Conservation (phyloP, 37 sponge, comb jelly and placozoan species). For the Tethya wilhelma region DNA sequence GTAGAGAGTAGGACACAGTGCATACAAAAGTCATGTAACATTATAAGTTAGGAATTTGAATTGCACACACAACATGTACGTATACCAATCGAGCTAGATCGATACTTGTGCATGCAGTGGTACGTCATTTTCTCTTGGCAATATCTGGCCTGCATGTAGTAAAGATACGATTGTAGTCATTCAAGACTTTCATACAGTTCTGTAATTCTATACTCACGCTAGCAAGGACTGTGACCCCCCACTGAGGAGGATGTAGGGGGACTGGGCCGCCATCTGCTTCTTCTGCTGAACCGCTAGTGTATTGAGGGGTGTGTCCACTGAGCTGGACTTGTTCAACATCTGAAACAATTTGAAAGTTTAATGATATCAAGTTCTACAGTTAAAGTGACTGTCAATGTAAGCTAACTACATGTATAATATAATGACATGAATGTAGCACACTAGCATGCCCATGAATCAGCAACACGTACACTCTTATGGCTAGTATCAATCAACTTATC, state of each 20-base stretch:
- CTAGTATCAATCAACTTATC: no score
- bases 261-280: slow-evolving; percentile 80
- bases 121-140: slow-evolving; percentile 14
- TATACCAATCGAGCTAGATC: no score
- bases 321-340: slow-evolving; percentile 82
- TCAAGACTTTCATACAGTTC: background rate
- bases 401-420: background rate
- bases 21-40: no score
- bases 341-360: slow-evolving; percentile 8
- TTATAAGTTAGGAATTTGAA: no score
- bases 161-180: background rate
- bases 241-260: slow-evolving; percentile 88
- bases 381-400: no score
- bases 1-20: no score
- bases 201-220: slow-evolving; percentile 36
- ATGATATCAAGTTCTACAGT: no score
- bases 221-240: slow-evolving; percentile 76
- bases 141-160: slow-evolving; percentile 9
- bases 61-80: no score
- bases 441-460: background rate
- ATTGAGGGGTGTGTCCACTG: slow-evolving; percentile 93
- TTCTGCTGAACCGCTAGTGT: slow-evolving; percentile 80
- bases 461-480: no score
- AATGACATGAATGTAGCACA: background rate
- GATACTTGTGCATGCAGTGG: no score